Conservation (phyloP, 2,888 invertebrate genomes). For the Eurytoma californica region DNA sequence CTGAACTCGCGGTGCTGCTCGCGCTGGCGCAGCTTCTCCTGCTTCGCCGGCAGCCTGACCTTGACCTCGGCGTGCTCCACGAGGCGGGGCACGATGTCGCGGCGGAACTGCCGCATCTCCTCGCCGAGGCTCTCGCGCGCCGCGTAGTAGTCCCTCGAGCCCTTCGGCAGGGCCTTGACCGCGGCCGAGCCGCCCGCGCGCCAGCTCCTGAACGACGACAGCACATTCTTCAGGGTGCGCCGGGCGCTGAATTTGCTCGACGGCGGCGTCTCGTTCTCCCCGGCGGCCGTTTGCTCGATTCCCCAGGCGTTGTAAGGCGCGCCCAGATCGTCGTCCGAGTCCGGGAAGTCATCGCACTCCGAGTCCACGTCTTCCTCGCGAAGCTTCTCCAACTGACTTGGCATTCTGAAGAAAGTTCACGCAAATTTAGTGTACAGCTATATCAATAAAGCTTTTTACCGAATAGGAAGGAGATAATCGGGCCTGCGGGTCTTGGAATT, state of each 20-base stretch:
- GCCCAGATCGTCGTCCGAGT: neutral
- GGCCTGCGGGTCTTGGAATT: no score
- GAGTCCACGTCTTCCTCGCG: slow-evolving; percentile 2
- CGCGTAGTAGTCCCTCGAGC: slow-evolving; percentile 52
- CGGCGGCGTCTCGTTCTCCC: neutral
- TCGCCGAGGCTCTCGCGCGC: slow-evolving; percentile 55
- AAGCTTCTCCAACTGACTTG: neutral
- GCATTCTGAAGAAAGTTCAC: neutral
- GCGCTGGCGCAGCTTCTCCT: neutral
- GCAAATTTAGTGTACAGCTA: no score
- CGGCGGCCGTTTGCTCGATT: neutral
- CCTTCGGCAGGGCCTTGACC: slow-evolving; percentile 30
- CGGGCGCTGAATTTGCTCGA: slow-evolving; percentile 4
- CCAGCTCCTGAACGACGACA: slow-evolving; percentile 56
- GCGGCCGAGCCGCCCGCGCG: neutral
- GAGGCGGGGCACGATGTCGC: slow-evolving; percentile 51
- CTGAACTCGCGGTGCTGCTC: slow-evolving; percentile 26
- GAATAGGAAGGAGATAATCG: no score
- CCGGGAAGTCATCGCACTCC: slow-evolving; percentile 9
- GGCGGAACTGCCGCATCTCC: slow-evolving; percentile 53
- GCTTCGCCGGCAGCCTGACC: neutral
- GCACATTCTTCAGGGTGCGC: slow-evolving; percentile 56
- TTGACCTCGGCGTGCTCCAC: slow-evolving; percentile 24
- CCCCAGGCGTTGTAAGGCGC: neutral
- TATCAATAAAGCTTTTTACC: no score